These are phyloP conservation scores for Tragelaphus buxtoni DNA, from an alignment of 2,113 vertebrate species.

Conservation along the genomic window DNA sequence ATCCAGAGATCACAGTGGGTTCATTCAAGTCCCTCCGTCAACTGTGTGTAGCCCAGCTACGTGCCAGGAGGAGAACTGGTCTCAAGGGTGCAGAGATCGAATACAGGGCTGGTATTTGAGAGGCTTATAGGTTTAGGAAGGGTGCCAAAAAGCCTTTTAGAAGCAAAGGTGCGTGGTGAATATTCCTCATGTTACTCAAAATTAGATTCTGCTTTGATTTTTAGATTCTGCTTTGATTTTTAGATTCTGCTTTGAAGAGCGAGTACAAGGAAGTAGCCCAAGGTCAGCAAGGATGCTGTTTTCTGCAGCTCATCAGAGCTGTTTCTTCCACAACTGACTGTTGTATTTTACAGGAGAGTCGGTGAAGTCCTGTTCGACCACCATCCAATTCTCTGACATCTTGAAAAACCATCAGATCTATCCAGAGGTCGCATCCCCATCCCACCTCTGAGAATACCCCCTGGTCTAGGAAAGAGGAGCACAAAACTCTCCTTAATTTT, in stretches of 20 bases:
- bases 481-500: constrained; percentile 5
- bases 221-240: neutral
- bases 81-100: neutral
- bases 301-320: neutral
- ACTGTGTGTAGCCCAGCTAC: neutral
- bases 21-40: neutral
- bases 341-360: neutral
- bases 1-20: neutral
- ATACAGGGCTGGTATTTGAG: neutral
- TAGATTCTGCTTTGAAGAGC: neutral
- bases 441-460: neutral
- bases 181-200: neutral
- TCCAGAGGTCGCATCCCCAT: neutral
- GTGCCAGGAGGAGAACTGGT: neutral
- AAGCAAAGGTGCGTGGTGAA: neutral
- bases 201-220: neutral
- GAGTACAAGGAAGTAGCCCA: neutral
- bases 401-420: neutral
- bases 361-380: neutral
- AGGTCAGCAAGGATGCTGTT: neutral
- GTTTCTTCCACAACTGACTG: neutral
- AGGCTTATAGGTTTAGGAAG: neutral
- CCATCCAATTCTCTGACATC: neutral
- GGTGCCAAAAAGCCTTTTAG: neutral
- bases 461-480: neutral